phyloP scores from a whole-genome alignment of 1,140 invertebrate genomes.

The Notospermus geniculatus region DNA sequence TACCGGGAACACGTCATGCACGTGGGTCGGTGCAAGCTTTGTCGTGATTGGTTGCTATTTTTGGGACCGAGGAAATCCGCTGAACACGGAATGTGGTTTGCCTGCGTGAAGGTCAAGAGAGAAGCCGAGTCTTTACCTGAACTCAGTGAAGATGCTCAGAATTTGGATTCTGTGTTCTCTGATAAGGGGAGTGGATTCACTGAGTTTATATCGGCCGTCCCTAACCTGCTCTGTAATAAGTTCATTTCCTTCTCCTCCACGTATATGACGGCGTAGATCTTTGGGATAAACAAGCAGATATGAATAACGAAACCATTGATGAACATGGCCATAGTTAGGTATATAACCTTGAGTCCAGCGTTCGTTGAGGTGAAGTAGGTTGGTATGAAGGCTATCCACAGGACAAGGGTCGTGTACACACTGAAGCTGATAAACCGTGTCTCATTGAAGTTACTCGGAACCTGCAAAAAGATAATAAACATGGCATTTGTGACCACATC shows the following conservation, averaged over 20 bases:
- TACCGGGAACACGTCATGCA: no score
- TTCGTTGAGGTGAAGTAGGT: not conserved
- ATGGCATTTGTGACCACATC: no score
- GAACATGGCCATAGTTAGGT: constrained; percentile 2
- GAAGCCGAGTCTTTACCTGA: no score
- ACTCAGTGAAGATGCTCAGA: no score
- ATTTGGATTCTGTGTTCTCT: no score
- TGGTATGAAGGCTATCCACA: constrained; percentile 5
- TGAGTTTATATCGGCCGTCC: no score
- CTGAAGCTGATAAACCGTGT: constrained; percentile 4
- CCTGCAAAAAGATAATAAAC: not conserved
- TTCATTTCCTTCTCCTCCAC: constrained; percentile 1
- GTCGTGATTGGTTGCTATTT: no score
- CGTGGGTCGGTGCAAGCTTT: no score
- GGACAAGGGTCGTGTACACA: constrained; percentile 6
- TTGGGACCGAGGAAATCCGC: no score
- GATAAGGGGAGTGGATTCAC: no score
- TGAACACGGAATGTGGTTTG: no score
- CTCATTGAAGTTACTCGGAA: constrained; percentile 4
- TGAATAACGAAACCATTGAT: constrained; percentile 4
- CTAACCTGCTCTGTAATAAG: not conserved
- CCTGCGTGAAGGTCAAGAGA: no score
- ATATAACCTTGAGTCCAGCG: not conserved
- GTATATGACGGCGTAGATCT: constrained; percentile 5
- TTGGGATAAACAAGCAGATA: constrained; percentile 6